Evolutionary conservation across 2,888 invertebrate species (phyloP).

Genomic region (Eupithecia inturbata): DNA sequence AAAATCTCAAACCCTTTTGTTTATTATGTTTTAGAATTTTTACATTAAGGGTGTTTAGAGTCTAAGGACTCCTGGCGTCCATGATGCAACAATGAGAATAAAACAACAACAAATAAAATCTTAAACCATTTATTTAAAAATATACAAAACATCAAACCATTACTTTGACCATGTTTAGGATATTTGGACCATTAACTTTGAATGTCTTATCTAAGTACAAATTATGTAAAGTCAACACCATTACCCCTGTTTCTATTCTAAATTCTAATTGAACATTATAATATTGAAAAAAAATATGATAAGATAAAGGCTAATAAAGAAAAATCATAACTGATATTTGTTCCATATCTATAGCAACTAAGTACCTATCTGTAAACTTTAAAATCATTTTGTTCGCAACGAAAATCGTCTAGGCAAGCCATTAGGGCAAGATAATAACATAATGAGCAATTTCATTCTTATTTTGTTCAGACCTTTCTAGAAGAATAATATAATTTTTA

Average conservation of each 20-base stretch:
- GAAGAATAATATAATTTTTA: background rate
- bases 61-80: too few relatives aligned
- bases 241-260: constrained; percentile 59
- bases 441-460: constrained; percentile 50
- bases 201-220: constrained; percentile 61
- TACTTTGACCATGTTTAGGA: constrained; percentile 36
- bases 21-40: too few relatives aligned
- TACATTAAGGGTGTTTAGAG: too few relatives aligned
- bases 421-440: constrained; percentile 53
- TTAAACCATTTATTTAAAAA: constrained; percentile 62
- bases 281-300: constrained; percentile 1
- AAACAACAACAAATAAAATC: constrained; percentile 27
- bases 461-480: background rate
- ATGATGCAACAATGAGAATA: background rate
- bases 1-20: too few relatives aligned
- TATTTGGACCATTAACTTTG: constrained; percentile 43
- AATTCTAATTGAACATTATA: constrained; percentile 32
- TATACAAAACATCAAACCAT: constrained; percentile 56
- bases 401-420: constrained; percentile 51
- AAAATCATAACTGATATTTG: background rate
- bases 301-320: background rate
- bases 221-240: constrained; percentile 59
- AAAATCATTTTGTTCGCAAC: background rate
- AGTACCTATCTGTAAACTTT: background rate
- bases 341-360: background rate